Conservation (phyloP, 2,888 invertebrate genomes). For the Heterodera filipjevi region DNA sequence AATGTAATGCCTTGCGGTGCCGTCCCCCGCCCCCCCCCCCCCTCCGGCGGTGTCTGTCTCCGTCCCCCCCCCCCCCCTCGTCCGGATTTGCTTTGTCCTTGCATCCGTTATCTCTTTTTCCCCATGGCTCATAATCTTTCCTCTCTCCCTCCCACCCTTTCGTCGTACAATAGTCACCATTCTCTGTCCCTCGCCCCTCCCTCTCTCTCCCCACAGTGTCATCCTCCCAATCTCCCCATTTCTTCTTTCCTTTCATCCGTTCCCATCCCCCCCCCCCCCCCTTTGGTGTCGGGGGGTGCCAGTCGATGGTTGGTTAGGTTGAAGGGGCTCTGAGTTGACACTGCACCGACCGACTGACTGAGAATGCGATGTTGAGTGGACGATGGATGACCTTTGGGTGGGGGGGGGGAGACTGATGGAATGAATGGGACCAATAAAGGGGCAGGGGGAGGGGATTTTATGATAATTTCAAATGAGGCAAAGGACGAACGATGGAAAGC, state of each 20-base stretch:
- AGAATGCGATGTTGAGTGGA: constrained; percentile 5
- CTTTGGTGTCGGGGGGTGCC: constrained; percentile 24
- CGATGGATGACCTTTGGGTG: constrained; percentile 18
- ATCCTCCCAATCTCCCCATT: constrained; percentile 10
- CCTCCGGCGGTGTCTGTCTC: neutral
- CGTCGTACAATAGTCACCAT: constrained; percentile 1
- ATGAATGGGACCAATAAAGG: constrained; percentile 2
- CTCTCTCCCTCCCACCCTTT: neutral
- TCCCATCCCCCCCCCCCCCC: neutral
- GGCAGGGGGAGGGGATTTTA: neutral
- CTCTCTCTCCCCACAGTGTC: neutral
- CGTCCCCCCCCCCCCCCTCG: neutral
- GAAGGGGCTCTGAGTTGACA: constrained; percentile 1
- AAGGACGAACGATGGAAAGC: neutral
- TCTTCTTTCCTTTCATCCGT: constrained; percentile 6
- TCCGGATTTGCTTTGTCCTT: neutral
- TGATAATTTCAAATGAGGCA: neutral
- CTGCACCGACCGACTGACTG: constrained; percentile 10
- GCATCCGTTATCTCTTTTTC: neutral
- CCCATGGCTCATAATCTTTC: neutral
- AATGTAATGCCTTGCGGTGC: no score
- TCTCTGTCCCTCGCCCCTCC: neutral
- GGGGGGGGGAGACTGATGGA: constrained; percentile 8
- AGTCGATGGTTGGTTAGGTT: constrained; percentile 22
- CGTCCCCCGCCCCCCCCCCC: neutral